These are phyloP conservation scores for Diplosoma virens DNA, from an alignment of 23 tunicate species.

Conservation along the genomic window DNA sequence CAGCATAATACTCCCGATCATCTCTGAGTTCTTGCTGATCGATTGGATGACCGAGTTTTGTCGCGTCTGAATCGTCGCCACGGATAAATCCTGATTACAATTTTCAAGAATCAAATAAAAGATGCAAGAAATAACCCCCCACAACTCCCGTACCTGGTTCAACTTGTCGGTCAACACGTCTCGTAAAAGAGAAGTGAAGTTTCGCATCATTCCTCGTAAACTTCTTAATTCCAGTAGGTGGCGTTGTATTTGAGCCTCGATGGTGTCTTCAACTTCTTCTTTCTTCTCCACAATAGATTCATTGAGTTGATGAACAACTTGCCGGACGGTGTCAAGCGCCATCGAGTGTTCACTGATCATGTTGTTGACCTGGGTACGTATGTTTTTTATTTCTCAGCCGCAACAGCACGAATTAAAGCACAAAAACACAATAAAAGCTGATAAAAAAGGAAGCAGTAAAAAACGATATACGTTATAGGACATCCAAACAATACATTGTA, in stretches of 20 bases:
- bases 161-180: conserved; percentile 35
- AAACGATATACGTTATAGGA: too few relatives aligned
- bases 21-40: conserved; percentile 24
- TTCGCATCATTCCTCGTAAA: conserved; percentile 47
- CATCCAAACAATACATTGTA: too few relatives aligned
- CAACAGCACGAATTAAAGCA: too few relatives aligned
- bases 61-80: conserved; percentile 33
- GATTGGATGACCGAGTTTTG: conserved; percentile 41
- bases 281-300: conserved; percentile 56
- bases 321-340: conserved; percentile 59
- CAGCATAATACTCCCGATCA: conserved; percentile 20
- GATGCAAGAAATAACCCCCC: neutral
- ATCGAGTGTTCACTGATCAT: conserved; percentile 54
- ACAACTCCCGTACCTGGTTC: conserved; percentile 31
- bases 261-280: conserved; percentile 37
- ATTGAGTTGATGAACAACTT: conserved; percentile 49
- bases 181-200: conserved; percentile 48
- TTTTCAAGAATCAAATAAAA: neutral
- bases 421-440: too few relatives aligned
- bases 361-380: conserved; percentile 20
- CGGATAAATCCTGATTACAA: conserved; percentile 30
- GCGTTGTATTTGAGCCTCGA: conserved; percentile 41
- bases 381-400: too few relatives aligned
- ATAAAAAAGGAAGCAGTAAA: too few relatives aligned
- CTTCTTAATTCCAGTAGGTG: conserved; percentile 45